phyloP scores from a whole-genome alignment of 1,140 invertebrate genomes.

The Scaptomyza montana region DNA sequence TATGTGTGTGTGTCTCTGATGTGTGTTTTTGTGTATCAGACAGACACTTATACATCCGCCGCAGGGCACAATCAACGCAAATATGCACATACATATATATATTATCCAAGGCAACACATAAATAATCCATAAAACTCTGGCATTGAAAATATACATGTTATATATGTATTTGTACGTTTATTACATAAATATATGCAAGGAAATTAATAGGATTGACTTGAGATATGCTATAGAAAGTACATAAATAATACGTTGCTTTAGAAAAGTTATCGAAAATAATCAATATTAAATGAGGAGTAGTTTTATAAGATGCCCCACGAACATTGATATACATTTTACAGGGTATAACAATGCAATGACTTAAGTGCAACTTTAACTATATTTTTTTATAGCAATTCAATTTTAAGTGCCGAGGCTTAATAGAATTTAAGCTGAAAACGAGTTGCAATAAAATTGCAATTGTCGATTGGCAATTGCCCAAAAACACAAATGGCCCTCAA shows the following conservation, averaged over 20 bases:
- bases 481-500: conserved; percentile 55
- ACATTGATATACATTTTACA: too few relatives aligned
- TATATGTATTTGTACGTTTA: too few relatives aligned
- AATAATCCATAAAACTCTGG: conserved; percentile 52
- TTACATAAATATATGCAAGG: background rate
- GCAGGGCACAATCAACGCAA: conserved; percentile 50
- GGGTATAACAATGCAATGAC: too few relatives aligned
- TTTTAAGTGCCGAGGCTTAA: conserved; percentile 11
- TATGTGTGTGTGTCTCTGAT: conserved; percentile 3
- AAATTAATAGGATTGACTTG: too few relatives aligned
- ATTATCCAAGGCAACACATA: conserved; percentile 41
- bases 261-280: too few relatives aligned
- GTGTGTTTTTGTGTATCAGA: conserved; percentile 7
- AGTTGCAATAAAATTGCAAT: conserved; percentile 16
- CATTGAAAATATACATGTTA: conserved; percentile 16
- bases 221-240: too few relatives aligned
- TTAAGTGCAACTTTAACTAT: conserved; percentile 2
- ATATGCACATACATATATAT: conserved; percentile 51
- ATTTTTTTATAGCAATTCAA: conserved; percentile 2
- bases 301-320: too few relatives aligned
- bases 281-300: too few relatives aligned
- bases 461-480: conserved; percentile 36
- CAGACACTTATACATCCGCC: conserved; percentile 40
- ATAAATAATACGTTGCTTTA: too few relatives aligned
- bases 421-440: conserved; percentile 1